Evolutionary conservation across 2,888 invertebrate species (phyloP).

Genomic region (Aproaerema taeniolella): DNA sequence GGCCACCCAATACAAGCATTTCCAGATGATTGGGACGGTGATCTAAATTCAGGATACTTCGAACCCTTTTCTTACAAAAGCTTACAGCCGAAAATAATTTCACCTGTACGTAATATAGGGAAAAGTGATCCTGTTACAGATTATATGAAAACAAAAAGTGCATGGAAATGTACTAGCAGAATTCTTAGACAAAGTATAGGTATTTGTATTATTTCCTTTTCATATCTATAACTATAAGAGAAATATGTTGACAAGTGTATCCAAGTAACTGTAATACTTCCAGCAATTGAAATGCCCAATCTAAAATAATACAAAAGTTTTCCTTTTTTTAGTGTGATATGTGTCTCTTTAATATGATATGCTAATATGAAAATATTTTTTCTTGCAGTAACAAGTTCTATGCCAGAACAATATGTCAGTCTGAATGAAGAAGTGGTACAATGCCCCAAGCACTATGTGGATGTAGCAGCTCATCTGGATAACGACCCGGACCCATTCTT

Average conservation of each 20-base stretch:
- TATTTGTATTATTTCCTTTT: slow-evolving; percentile 23
- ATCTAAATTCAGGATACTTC: slow-evolving; percentile 46
- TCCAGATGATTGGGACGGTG: slow-evolving; percentile 55
- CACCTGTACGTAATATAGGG: slow-evolving; percentile 32
- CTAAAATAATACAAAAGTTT: no score
- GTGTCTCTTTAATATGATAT: no score
- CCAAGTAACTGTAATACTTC: no score
- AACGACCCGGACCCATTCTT: slow-evolving; percentile 59
- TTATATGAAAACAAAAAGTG: slow-evolving; percentile 39
- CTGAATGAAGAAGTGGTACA: slow-evolving; percentile 51
- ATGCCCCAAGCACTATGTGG: slow-evolving; percentile 50
- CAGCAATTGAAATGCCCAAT: no score
- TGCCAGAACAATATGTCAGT: slow-evolving; percentile 30
- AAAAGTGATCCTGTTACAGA: slow-evolving; percentile 50
- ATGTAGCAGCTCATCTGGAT: slow-evolving; percentile 50
- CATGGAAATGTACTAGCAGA: slow-evolving; percentile 35
- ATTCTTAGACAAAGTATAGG: slow-evolving; percentile 28
- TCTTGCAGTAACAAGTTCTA: slow-evolving; percentile 19
- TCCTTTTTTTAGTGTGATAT: no score
- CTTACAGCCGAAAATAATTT: slow-evolving; percentile 49
- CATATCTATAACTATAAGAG: neutral
- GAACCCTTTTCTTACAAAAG: slow-evolving; percentile 52
- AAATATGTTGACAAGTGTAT: neutral
- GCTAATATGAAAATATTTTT: no score
- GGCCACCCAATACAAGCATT: slow-evolving; percentile 49